These are phyloP conservation scores for Coleophora deauratella DNA, from an alignment of 2,888 invertebrate species.

Conservation along the genomic window DNA sequence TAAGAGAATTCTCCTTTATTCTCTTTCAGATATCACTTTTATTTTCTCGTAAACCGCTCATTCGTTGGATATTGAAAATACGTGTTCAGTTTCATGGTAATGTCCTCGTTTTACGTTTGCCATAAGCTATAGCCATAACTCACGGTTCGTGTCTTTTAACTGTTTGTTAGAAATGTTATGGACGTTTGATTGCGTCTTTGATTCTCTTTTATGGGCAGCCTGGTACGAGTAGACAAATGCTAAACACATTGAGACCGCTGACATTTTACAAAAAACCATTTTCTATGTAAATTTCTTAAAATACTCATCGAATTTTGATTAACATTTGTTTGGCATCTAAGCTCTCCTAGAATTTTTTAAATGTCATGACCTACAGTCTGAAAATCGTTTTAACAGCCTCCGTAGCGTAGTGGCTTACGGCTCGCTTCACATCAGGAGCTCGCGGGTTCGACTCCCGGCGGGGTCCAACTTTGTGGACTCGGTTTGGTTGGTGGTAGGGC, in stretches of 20 bases:
- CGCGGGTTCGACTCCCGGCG: no score
- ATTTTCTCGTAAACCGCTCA: conserved; percentile 27
- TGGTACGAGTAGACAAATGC: conserved; percentile 2
- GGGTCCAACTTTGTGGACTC: no score
- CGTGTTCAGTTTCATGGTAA: conserved; percentile 31
- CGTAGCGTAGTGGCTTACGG: no score
- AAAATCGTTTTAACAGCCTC: no score
- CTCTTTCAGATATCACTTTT: conserved; percentile 14
- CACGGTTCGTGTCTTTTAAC: conserved; percentile 29
- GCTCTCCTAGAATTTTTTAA: no score
- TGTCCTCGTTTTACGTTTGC: conserved; percentile 26
- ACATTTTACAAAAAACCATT: no score
- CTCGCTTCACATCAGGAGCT: no score
- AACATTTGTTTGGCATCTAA: no score
- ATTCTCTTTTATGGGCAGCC: conserved; percentile 7
- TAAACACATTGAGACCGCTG: not conserved
- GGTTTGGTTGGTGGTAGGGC: no score
- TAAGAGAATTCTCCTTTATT: conserved; percentile 1
- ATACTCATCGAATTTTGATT: no score
- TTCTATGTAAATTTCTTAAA: no score
- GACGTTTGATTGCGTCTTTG: conserved; percentile 9
- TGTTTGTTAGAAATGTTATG: conserved; percentile 9
- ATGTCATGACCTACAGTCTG: no score
- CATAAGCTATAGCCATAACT: conserved; percentile 21
- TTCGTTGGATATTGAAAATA: conserved; percentile 32